Evolutionary conservation across 2,888 invertebrate species (phyloP), one percentile per base, ranked within the genome.

Genomic region (Hanleya hanleyi): DNA sequence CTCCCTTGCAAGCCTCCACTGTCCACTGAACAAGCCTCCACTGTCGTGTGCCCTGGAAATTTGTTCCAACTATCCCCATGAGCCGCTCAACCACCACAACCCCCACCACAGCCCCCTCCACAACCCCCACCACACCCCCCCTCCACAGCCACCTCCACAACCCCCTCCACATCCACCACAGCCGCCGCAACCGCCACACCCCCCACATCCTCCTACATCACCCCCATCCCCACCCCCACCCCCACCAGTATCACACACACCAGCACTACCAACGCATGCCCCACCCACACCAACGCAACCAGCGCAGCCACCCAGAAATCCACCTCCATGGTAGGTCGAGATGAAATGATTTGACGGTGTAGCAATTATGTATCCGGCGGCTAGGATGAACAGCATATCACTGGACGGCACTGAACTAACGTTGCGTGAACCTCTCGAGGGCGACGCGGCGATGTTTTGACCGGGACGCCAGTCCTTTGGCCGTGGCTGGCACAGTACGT

Each of bases 401-500:
- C 85, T 87, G 0, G 87, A 84, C 1, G 88, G 87, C 35, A 87
- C 78, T n/a, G 81, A 70, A 49, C 76, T 71, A 3, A 84, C 79
- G n/a, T 80, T 77, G 33, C 81, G 78, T 32, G 70, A 75, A 41
- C 83, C 83, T 12, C 77, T 69, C 0, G 57, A 22, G 18, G 65
- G 3, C 22, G 37, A 26, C 29, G 71, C 68, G 6, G 41, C 68
- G 2, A 77, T 57, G 5, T 74, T 64, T 62, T 83, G 69, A 1
- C 82, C 82, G 36, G 85, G 84, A 67, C 82, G 73, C 83, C 84
- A 84, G 71, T 78, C 79, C 33, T 74, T 71, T 9, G 86, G 84
- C 64, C 91, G 89, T 0, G 92, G 92, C 82, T 92, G 91, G 80
- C 91, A 92, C 18, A 92, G 86, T 22, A 92, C 91, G 78, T 92